Conservation (phyloP, 2,888 invertebrate genomes). For the Hyles lineata region DNA sequence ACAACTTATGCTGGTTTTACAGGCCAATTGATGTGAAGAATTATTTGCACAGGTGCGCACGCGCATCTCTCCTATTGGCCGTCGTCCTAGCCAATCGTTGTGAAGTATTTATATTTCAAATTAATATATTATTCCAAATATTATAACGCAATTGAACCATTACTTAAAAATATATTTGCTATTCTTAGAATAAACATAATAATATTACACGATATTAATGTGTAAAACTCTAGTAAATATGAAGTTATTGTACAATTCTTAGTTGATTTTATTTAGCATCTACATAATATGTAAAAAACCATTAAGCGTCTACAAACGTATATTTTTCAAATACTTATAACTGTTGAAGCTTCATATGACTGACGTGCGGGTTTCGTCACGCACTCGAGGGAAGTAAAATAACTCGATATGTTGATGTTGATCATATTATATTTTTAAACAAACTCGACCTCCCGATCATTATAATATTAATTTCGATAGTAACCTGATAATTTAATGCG, state of each 20-base stretch:
- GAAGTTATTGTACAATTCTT: too few relatives aligned
- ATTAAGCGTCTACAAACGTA: too few relatives aligned
- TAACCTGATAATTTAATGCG: slow-evolving; percentile 25
- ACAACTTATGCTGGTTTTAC: neutral
- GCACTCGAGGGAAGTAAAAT: too few relatives aligned
- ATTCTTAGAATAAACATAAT: too few relatives aligned
- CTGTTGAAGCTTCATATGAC: too few relatives aligned
- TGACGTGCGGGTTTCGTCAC: too few relatives aligned
- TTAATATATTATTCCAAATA: slow-evolving; percentile 27
- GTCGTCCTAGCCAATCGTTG: slow-evolving; percentile 44
- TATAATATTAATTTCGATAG: slow-evolving; percentile 11
- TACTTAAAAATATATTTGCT: neutral
- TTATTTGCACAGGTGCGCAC: slow-evolving; percentile 47
- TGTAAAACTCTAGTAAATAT: too few relatives aligned
- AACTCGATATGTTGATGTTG: neutral
- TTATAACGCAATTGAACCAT: neutral
- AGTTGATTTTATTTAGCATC: too few relatives aligned
- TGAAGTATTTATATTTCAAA: slow-evolving; percentile 37
- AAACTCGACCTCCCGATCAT: slow-evolving; percentile 12
- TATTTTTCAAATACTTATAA: too few relatives aligned
- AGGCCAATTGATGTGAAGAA: slow-evolving; percentile 35
- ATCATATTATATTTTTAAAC: slow-evolving; percentile 10
- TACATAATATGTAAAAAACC: too few relatives aligned
- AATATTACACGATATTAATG: too few relatives aligned
- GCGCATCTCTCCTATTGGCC: slow-evolving; percentile 46